Base-by-base conservation (phyloP, 2,888 invertebrate species). In the Drosophila quasianomalipes region DNA sequence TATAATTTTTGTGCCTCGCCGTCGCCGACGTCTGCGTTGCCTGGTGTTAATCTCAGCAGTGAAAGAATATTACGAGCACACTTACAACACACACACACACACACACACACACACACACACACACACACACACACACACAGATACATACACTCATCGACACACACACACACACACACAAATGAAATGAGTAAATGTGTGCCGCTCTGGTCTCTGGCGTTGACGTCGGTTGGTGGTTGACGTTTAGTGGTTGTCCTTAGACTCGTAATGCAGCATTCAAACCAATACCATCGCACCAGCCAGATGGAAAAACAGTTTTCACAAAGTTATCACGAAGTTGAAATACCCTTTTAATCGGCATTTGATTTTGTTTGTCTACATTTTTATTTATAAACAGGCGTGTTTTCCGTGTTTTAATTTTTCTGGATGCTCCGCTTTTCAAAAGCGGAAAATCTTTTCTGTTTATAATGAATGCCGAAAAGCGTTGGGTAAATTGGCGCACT, bases 221-320 rank as follows among this genome's bases (percentile, higher is more conserved):
- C 79, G 86, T 74, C 79, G 79, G 83, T 74, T 81, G 79, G 85
- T 89, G 84, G 81, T 82, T 85, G 89, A 89, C 88, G 90, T 90
- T 86, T 89, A 90, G 90, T 89, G 90, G 87, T 86, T 87, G 86
- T 81, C 76, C 79, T 83, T 77, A 80, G 68, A 76, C 70, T 70
- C 60, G 28, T 75, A 80, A 75, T 82, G 89, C 89, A 78, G 87
- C 87, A 73, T 83, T 77, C 77, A 69, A 70, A 76, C 72, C 68
- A 66, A 71, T 73, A 77, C 81, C 67, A 71, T 63, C 70, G 64
- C 61, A 72, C 22, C 47, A 47, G 26, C 47, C 47, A 1, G 26
- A 47, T 47, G 26, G 47, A 47, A 66, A 59, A 70, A 39, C 26
- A 6, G 0, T 19, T 26, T 14, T 3, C 1, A 10, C 22, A 28